Base-by-base conservation (phyloP, 2,888 invertebrate species). In the Caenorhabditis sp. region DNA sequence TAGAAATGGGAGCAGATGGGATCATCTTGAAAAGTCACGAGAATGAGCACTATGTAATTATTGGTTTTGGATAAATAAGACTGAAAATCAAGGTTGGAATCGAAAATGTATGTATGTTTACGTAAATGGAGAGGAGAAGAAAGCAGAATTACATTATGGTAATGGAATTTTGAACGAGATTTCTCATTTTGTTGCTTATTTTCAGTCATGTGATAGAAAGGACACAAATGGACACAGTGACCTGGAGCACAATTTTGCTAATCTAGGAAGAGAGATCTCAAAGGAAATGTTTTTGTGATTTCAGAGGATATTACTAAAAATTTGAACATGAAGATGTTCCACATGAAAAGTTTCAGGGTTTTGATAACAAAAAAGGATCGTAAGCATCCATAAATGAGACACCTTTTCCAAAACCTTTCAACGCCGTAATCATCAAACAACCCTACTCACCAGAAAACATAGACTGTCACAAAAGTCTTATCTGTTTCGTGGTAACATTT, bases 141-240 rank as follows among this genome's bases (percentile, higher is more conserved):
- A 44, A 41, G 24, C 58, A 24, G 58, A 28, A 69, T 77, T 56
- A 44, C 77, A 77, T 77, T 70, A 77, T 69, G 41, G 44, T 70
- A 70, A 77, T 77, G 77, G 77, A 77, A 70, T 70, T 77, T 63
- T 24, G 54, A 70, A 70, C 70, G 76, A 76, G 76, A 68, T 66
- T 49, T 51, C 49, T 66, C 5, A 47, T 58, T 59, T 51, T 41
- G n/a, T 51, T 49, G 51, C 41, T 26, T 68, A 61, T 76, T 68
- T 68, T 68, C 59, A 66, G 56, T 14, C 26, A 26, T 22, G 24
- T 12, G 54, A 26, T 12, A 24, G 14, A 54, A 54, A 4, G 14
- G 24, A 2, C 12, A 51, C 19, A 24, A n/a, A 1, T 26, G 47
- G 47, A 19, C 19, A 19, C 10, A 51, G 26, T 54, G 22, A 49